These are phyloP conservation scores for Spatulosminthurus flaviceps DNA, from an alignment of 2,888 invertebrate species.

Conservation along the genomic window DNA sequence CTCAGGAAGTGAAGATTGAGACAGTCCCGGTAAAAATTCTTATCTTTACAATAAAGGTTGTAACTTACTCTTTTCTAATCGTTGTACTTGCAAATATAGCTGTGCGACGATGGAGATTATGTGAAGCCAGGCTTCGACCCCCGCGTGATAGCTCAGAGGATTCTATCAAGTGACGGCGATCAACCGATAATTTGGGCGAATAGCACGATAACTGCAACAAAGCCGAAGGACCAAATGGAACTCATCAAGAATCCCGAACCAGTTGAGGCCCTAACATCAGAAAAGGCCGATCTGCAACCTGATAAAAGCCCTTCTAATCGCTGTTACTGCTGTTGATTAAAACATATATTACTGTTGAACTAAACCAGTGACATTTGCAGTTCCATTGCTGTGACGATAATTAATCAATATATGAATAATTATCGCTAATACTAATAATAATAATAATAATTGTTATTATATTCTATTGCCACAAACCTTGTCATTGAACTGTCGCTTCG, in stretches of 20 bases:
- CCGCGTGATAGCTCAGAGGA: slow-evolving; percentile 56
- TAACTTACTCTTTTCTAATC: too few species aligned
- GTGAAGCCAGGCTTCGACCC: slow-evolving; percentile 57
- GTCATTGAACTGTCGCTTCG: neutral
- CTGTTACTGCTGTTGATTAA: slow-evolving; percentile 38
- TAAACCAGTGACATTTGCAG: too few species aligned
- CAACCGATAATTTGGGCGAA: slow-evolving; percentile 35
- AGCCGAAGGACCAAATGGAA: neutral
- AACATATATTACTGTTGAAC: neutral
- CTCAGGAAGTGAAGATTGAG: neutral
- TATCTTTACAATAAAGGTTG: too few species aligned
- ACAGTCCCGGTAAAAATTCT: too few species aligned
- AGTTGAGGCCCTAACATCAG: neutral
- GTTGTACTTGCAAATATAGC: neutral
- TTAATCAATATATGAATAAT: too few species aligned
- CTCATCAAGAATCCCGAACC: neutral
- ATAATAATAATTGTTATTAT: neutral
- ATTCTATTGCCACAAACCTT: neutral
- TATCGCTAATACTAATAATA: too few species aligned
- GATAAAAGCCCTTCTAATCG: slow-evolving; percentile 27
- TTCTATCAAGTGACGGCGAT: slow-evolving; percentile 52
- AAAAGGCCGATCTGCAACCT: slow-evolving; percentile 18
- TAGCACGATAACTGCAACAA: neutral
- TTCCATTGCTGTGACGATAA: too few species aligned
- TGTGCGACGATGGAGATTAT: neutral